phyloP scores from a whole-genome alignment of 2,797 vertebrate genomes.

The Trachurus trachurus region DNA sequence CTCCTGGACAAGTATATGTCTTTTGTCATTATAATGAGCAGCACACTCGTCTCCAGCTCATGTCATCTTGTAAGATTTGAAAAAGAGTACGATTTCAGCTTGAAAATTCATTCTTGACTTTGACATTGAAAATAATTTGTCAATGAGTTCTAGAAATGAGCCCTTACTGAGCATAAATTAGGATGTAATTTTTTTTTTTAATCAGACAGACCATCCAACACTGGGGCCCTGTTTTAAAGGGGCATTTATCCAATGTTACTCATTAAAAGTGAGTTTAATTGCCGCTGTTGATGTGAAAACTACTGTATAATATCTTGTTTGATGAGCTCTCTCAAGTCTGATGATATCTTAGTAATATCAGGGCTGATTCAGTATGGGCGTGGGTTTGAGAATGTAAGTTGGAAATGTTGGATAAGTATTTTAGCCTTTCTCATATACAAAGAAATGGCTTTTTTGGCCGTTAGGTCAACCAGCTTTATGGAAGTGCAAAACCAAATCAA shows the following conservation, averaged over 20 bases:
- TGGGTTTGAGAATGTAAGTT: not conserved
- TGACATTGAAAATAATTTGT: not conserved
- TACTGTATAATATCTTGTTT: not conserved
- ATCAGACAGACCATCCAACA: not conserved
- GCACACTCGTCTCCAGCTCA: not conserved
- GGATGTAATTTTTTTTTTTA: not conserved
- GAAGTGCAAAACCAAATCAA: not conserved
- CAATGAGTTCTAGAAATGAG: not conserved
- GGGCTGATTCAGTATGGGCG: not conserved
- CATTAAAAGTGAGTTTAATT: not conserved
- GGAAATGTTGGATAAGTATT: too few species aligned
- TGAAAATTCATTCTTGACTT: not conserved
- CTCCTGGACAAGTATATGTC: not conserved
- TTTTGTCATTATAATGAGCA: constrained; percentile 16
- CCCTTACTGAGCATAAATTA: not conserved
- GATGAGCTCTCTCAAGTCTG: not conserved
- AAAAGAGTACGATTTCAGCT: not conserved
- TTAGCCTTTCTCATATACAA: not conserved
- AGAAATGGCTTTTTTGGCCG: not conserved
- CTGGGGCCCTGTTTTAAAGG: not conserved
- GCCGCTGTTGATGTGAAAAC: not conserved
- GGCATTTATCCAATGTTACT: not conserved
- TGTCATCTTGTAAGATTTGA: not conserved
- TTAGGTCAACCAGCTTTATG: not conserved
- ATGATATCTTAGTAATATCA: not conserved